phyloP scores from a whole-genome alignment of 2,797 vertebrate species.

The Hemibagrus guttatus region DNA sequence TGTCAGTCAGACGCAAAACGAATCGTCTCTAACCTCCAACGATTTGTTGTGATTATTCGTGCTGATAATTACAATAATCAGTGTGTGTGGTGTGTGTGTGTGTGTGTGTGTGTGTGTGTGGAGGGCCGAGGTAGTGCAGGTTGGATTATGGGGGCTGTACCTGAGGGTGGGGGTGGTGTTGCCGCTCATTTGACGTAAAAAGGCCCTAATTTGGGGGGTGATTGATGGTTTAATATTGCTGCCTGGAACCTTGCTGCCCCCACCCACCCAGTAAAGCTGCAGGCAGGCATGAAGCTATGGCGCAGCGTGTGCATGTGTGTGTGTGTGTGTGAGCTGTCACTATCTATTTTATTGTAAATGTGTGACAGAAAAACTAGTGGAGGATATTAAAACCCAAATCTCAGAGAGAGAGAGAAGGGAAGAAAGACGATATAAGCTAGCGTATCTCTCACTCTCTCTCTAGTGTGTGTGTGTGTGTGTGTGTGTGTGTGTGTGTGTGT shows the following conservation, averaged over 20 bases:
- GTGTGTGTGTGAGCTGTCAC: conserved; percentile 56
- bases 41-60: conserved; percentile 71
- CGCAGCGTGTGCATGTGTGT: conserved; percentile 42
- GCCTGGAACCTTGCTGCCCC: conserved; percentile 82
- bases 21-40: conserved; percentile 34
- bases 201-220: conserved; percentile 82
- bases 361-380: conserved; percentile 52
- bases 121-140: conserved; percentile 37
- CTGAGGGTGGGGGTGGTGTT: conserved; percentile 66
- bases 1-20: conserved; percentile 24
- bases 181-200: conserved; percentile 81
- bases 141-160: conserved; percentile 55
- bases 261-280: conserved; percentile 82
- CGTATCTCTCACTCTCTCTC: neutral
- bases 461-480: neutral
- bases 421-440: neutral
- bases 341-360: conserved; percentile 60
- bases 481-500: neutral
- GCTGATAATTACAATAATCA: conserved; percentile 65
- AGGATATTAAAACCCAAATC: conserved; percentile 62
- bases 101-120: conserved; percentile 54
- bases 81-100: conserved; percentile 68
- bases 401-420: conserved; percentile 16
- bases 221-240: conserved; percentile 89
- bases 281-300: conserved; percentile 73